Conservation (phyloP, 2,888 invertebrate genomes). For the Sphinx pinastri region DNA sequence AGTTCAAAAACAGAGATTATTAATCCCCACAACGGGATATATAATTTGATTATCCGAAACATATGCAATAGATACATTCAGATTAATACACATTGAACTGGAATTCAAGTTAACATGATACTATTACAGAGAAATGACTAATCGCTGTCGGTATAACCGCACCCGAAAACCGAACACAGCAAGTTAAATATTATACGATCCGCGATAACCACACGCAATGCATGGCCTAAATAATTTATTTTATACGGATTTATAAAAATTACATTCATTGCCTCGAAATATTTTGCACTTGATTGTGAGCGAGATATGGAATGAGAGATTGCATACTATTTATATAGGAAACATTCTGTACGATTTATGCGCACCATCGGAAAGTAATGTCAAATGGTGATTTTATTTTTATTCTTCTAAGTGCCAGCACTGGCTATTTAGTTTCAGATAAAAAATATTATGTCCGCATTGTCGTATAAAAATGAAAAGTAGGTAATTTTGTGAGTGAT, state of each 20-base stretch:
- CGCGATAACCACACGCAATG: slow-evolving; percentile 1
- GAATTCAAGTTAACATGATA: no score
- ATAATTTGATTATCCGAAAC: no score
- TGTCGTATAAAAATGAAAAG: no score
- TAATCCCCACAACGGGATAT: no score
- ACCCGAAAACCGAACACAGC: background rate
- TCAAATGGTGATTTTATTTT: background rate
- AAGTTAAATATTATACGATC: background rate
- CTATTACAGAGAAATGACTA: background rate
- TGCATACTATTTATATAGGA: background rate
- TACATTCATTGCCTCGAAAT: background rate
- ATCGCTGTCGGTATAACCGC: background rate
- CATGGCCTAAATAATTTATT: slow-evolving; percentile 12
- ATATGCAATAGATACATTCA: no score
- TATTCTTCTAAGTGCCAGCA: no score
- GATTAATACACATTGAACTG: no score
- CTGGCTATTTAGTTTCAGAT: no score
- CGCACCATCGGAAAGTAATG: background rate
- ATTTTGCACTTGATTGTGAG: background rate
- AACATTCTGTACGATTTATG: background rate
- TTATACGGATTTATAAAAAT: background rate
- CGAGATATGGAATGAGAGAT: background rate
- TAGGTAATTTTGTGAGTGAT: no score
- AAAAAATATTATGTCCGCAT: no score
- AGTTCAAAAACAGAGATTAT: no score